Conservation (phyloP, 2,888 invertebrate species). For the Meghimatium bilineatum region DNA sequence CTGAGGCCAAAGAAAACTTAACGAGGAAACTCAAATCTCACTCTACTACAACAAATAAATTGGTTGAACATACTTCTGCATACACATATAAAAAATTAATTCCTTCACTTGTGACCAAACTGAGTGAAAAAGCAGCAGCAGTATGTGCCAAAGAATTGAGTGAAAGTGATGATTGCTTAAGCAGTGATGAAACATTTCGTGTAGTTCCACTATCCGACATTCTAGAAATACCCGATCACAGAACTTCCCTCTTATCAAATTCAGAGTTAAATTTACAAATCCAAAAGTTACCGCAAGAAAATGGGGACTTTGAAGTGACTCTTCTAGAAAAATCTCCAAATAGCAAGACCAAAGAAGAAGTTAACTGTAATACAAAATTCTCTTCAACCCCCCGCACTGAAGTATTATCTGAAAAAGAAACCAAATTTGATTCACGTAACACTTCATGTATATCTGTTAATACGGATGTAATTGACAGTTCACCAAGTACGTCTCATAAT, state of each 20-base stretch:
- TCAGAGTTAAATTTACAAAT: neutral
- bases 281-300: neutral
- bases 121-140: constrained; percentile 25
- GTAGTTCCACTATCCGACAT: neutral
- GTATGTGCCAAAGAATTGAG: constrained; percentile 41
- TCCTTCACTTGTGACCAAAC: constrained; percentile 18
- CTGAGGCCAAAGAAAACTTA: neutral
- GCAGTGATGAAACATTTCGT: constrained; percentile 26
- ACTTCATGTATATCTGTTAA: neutral
- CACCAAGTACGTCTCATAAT: neutral
- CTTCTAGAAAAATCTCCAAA: constrained; percentile 3
- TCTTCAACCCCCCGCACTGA: neutral
- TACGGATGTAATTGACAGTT: neutral
- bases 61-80: neutral
- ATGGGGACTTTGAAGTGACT: constrained; percentile 1
- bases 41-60: constrained; percentile 24
- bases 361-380: neutral
- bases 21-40: neutral
- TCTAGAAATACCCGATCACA: neutral
- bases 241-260: neutral
- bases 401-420: neutral
- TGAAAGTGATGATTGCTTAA: constrained; percentile 42
- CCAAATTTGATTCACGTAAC: neutral
- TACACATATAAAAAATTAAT: constrained; percentile 14
- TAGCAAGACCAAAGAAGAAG: neutral